Evolutionary conservation across 1,140 invertebrate species (phyloP).

Genomic region (Hypsibius dujardini): DNA sequence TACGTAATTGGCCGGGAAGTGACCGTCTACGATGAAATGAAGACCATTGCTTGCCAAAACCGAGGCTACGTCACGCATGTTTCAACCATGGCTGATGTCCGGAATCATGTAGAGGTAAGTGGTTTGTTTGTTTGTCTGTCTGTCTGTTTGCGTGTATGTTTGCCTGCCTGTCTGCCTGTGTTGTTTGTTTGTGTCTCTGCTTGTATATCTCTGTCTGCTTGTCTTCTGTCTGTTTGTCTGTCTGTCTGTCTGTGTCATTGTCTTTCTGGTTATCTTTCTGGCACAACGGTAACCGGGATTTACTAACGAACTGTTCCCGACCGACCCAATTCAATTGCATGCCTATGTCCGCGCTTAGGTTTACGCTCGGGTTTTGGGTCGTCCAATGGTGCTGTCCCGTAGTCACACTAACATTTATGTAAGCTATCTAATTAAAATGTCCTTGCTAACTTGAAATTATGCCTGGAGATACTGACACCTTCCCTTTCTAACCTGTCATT

Average conservation of each 20-base stretch:
- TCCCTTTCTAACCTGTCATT: no score
- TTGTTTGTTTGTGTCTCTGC: no score
- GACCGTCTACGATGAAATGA: conserved; percentile 68
- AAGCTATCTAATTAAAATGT: no score
- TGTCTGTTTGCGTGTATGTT: background rate
- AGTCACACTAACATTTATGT: conserved; percentile 53
- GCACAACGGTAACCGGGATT: no score
- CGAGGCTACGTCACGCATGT: conserved; percentile 85
- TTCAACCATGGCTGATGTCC: conserved; percentile 66
- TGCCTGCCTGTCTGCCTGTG: no score
- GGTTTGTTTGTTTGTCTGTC: conserved; percentile 15
- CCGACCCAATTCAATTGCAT: background rate
- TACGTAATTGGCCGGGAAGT: conserved; percentile 90
- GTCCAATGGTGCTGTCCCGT: conserved; percentile 31
- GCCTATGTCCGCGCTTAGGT: background rate
- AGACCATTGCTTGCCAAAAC: conserved; percentile 93
- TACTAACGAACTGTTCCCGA: no score
- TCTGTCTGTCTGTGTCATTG: no score
- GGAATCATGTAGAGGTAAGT: conserved; percentile 60
- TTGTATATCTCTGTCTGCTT: no score
- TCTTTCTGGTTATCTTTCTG: no score
- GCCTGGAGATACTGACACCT: no score
- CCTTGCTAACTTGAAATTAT: no score
- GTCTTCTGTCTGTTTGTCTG: no score
- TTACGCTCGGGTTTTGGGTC: conserved; percentile 18